phyloP scores from a whole-genome alignment of 2,888 invertebrate species.

The Hydrotaea cyrtoneurina region DNA sequence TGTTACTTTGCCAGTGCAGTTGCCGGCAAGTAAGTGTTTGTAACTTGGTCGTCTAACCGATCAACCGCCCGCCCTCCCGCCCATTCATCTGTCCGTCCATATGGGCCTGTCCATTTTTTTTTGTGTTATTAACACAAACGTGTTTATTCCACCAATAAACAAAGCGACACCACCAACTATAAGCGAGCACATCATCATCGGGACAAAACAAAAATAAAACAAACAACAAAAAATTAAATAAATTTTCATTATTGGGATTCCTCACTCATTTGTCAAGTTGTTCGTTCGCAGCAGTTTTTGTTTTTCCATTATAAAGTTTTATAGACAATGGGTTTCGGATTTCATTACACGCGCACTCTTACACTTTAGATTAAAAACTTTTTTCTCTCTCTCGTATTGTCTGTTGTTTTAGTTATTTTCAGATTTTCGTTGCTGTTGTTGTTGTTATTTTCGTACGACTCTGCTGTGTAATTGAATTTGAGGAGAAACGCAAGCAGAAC shows the following conservation, averaged over 20 bases:
- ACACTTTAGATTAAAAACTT: conserved; percentile 24
- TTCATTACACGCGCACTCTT: conserved; percentile 42
- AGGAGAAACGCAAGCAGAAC: background rate
- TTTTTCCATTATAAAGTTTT: conserved; percentile 23
- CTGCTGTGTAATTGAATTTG: background rate
- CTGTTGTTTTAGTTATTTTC: background rate
- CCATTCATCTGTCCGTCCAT: background rate
- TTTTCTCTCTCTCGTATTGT: background rate
- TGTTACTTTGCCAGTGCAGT: conserved; percentile 23
- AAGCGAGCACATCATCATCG: background rate
- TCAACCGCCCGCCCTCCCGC: background rate
- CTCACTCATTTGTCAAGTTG: conserved; percentile 57
- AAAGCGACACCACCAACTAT: background rate
- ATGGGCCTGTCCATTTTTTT: background rate
- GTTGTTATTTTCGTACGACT: background rate
- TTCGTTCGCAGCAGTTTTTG: background rate
- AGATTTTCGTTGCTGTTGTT: background rate
- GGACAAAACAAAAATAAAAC: background rate
- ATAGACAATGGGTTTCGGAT: conserved; percentile 58
- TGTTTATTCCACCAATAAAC: background rate
- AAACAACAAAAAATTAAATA: background rate
- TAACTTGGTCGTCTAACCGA: background rate
- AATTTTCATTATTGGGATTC: conserved; percentile 54
- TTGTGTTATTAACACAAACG: conserved; percentile 22
- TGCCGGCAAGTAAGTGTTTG: too few relatives aligned